Conservation (phyloP, 1,140 invertebrate species). For the Cephus cinctus region DNA sequence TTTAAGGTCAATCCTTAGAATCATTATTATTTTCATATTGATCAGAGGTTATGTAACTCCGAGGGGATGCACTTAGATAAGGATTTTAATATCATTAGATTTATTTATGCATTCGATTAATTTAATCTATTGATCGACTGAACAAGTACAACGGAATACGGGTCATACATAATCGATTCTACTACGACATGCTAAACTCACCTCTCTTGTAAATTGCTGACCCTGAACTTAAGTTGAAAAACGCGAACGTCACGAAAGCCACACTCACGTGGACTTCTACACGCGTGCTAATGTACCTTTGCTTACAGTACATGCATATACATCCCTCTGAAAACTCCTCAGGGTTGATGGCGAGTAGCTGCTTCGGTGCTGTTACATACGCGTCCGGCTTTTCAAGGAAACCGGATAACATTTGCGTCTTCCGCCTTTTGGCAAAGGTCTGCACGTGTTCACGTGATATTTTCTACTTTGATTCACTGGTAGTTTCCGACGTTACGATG, state of each 20-base stretch:
- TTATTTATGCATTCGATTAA: too few species aligned
- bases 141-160: constrained; percentile 32
- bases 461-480: too few species aligned
- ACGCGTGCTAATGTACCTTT: too few species aligned
- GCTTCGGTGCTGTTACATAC: constrained; percentile 26
- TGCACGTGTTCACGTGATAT: too few species aligned
- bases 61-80: too few species aligned
- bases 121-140: too few species aligned
- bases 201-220: constrained; percentile 14
- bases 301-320: constrained; percentile 9
- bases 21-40: too few species aligned
- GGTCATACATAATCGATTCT: constrained; percentile 46
- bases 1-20: not conserved
- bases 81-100: too few species aligned
- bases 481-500: too few species aligned
- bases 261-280: constrained; percentile 1
- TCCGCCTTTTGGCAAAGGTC: too few species aligned
- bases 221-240: constrained; percentile 24
- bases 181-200: constrained; percentile 34
- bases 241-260: constrained; percentile 13
- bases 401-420: too few species aligned
- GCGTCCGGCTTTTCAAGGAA: not conserved
- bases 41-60: too few species aligned
- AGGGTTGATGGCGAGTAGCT: constrained; percentile 2
- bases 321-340: not conserved